These are phyloP conservation scores for Nymphalis io DNA, from an alignment of 1,140 invertebrate species.

Conservation along the genomic window DNA sequence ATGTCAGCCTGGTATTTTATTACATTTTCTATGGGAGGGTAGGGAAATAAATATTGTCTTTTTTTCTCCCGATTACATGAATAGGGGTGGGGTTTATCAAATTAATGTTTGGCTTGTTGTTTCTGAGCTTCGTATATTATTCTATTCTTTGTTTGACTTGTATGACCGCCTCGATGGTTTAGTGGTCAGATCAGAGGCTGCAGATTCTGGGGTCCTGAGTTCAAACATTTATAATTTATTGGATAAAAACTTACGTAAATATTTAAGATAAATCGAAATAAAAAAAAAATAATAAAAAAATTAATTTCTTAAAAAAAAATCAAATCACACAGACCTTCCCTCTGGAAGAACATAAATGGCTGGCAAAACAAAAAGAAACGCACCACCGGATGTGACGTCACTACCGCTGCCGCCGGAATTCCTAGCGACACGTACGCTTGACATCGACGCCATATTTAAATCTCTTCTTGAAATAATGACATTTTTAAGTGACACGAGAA, in stretches of 20 bases:
- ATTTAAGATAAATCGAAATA: too few species aligned
- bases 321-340: background rate
- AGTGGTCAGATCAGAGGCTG: too few species aligned
- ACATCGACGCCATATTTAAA: constrained; percentile 17
- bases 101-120: background rate
- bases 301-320: background rate
- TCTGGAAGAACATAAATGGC: constrained; percentile 3
- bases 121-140: too few species aligned
- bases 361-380: constrained; percentile 21
- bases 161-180: too few species aligned
- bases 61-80: background rate
- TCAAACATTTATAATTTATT: too few species aligned
- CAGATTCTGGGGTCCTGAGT: too few species aligned
- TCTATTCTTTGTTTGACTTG: too few species aligned
- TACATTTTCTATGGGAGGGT: background rate
- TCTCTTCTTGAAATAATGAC: constrained; percentile 23
- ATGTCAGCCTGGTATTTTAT: constrained; percentile 15
- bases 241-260: too few species aligned
- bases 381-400: constrained; percentile 8
- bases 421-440: constrained; percentile 9
- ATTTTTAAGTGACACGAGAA: constrained; percentile 9
- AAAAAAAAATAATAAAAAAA: too few species aligned
- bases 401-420: constrained; percentile 15
- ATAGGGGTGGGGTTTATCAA: background rate
- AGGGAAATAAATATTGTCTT: background rate